These are phyloP conservation scores for Acanthopleura granulata DNA, from an alignment of 2,888 invertebrate genomes.

Conservation along the genomic window DNA sequence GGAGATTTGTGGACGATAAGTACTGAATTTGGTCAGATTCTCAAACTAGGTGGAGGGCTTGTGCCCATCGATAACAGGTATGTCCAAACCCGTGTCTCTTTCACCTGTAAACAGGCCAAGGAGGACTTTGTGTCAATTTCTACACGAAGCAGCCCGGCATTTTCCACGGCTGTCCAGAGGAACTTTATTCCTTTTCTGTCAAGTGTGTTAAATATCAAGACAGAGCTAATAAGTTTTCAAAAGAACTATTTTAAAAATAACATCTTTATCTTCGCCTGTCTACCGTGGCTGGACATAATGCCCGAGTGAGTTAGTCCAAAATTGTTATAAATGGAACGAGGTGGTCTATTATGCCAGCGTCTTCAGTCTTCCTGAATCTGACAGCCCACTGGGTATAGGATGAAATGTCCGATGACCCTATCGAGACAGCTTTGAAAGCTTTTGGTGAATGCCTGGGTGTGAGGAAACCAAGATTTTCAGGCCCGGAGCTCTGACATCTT, in stretches of 20 bases:
- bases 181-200: neutral
- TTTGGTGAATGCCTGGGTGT: neutral
- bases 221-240: neutral
- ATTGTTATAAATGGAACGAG: neutral
- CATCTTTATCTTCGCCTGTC: neutral
- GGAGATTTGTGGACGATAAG: too few species aligned
- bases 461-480: neutral
- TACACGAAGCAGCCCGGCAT: neutral
- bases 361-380: neutral
- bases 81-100: neutral
- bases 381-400: neutral
- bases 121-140: neutral
- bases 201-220: neutral
- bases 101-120: too few species aligned
- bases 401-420: neutral
- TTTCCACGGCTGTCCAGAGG: conserved; percentile 2
- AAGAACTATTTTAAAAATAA: neutral
- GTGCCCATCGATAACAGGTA: neutral
- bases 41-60: neutral
- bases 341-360: neutral
- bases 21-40: too few species aligned
- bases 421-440: neutral
- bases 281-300: neutral
- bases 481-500: neutral
- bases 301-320: neutral